Evolutionary conservation across 2,113 vertebrate species (phyloP), one percentile per base, ranked within the genome.

Genomic region (Typhlomys cinereus): DNA sequence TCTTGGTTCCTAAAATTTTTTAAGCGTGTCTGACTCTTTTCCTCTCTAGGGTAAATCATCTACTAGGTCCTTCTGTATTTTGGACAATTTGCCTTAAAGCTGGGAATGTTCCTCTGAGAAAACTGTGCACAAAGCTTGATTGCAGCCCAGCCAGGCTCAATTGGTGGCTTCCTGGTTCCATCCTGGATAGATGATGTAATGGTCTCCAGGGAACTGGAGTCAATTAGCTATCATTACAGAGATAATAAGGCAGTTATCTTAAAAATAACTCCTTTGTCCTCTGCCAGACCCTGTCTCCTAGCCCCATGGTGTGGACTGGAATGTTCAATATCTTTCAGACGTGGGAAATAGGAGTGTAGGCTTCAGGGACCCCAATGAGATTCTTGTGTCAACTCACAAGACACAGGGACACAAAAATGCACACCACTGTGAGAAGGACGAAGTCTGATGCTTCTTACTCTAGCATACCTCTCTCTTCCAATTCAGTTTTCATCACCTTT

Each of bases 371-470:
- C 64, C 31, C 5, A 61, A 13, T 36, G 36, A 36, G 41, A 66
- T 64, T 57, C n/a, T 34, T 36, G n/a, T 8, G 17, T 69, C 25
- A 71, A 59, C 13, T 41, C 62, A 70, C 31, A 67, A 71, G 73
- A 31, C 66, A 10, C 21, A n/a, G 36, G 39, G 12, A n/a, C 18
- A 31, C 48, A 81, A 39, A 62, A 74, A 7, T 6, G 0, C 1
- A 17, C 5, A 34, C 5, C 52, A 0, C 12, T 0, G 13, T 61
- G 29, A 29, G n/a, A 31, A 44, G 71, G 34, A 27, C 14, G 11
- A 46, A n/a, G 29, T 1, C 4, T 2, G 8, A 39, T 2, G 34
- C 46, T 34, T 12, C 23, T 17, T 14, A 29, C 27, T 61, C 2
- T 62, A 20, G 12, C 29, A 50, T 27, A 7, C 15, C 36, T 34